Percentiles rank a stretch among this genome's conserved stretches.
These are phyloP conservation scores for Arctopsyche grandis DNA, from an alignment of 1,140 invertebrate genomes.

Conservation along the genomic window DNA sequence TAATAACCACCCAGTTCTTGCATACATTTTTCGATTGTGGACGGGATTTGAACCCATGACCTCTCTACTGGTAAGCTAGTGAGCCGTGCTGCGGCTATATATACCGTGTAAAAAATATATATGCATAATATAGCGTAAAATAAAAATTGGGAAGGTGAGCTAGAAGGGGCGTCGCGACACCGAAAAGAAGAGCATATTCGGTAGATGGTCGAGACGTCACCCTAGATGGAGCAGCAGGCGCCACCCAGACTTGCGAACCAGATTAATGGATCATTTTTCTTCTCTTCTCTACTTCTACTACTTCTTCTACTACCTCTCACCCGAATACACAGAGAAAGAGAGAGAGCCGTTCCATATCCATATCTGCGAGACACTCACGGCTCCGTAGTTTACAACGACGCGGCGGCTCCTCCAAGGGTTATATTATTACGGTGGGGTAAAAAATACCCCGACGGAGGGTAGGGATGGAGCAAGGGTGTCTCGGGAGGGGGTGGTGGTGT, in stretches of 20 bases:
- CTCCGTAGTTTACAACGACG: conserved; percentile 33
- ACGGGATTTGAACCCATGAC: too few relatives aligned
- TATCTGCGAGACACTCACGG: conserved; percentile 37
- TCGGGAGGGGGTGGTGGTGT: not conserved
- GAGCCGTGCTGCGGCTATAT: too few relatives aligned
- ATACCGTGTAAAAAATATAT: too few relatives aligned
- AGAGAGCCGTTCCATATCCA: conserved; percentile 32
- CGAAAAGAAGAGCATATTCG: conserved; percentile 40
- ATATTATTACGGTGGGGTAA: conserved; percentile 45
- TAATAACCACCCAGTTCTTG: too few relatives aligned
- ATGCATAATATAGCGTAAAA: not conserved
- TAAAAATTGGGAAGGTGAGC: conserved; percentile 8
- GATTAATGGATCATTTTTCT: conserved; percentile 73
- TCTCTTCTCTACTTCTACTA: conserved; percentile 55
- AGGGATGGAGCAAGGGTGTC: not conserved
- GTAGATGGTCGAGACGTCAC: conserved; percentile 44
- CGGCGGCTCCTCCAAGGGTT: conserved; percentile 49
- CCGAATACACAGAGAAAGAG: not conserved
- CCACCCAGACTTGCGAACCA: conserved; percentile 69
- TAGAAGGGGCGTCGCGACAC: conserved; percentile 10
- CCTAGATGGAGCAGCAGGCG: conserved; percentile 61
- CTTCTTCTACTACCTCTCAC: conserved; percentile 35
- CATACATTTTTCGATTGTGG: too few relatives aligned
- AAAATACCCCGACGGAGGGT: not conserved
- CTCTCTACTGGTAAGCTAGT: too few relatives aligned